Evolutionary conservation across 2,113 vertebrate species (phyloP).

Genomic region (Lampris incognitus): DNA sequence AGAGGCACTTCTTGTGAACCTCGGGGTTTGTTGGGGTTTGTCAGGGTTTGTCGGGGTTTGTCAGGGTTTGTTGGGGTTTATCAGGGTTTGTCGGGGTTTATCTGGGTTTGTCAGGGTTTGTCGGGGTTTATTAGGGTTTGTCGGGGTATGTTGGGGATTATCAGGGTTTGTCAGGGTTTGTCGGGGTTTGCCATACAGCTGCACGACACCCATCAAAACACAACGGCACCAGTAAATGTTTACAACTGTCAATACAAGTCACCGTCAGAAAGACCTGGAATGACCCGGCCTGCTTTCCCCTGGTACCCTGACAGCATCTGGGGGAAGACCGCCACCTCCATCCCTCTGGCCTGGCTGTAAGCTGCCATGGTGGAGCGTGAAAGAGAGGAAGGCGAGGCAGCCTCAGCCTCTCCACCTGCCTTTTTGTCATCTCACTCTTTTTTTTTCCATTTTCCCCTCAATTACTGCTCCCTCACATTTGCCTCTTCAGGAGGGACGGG

Average conservation of each 20-base stretch:
- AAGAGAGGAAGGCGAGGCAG: background rate
- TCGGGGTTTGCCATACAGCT: background rate
- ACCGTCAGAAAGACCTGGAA: background rate
- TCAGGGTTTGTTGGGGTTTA: too few relatives aligned
- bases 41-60: too few relatives aligned
- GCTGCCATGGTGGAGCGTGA: background rate
- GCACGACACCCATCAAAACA: slow-evolving; percentile 6
- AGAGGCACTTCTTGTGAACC: slow-evolving; percentile 29
- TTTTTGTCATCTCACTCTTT: background rate
- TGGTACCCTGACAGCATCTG: background rate
- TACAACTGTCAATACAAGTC: slow-evolving; percentile 2
- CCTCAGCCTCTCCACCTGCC: background rate
- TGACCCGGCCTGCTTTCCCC: background rate
- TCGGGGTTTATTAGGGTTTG: too few relatives aligned
- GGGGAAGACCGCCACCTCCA: background rate
- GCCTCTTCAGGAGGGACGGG: slow-evolving; percentile 34
- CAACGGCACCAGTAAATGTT: background rate
- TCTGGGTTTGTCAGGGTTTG: too few relatives aligned
- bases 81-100: too few relatives aligned
- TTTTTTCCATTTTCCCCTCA: background rate
- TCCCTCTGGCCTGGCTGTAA: background rate
- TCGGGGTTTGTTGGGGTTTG: background rate
- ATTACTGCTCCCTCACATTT: slow-evolving; percentile 10
- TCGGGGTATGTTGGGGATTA: too few relatives aligned
- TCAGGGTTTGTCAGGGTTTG: slow-evolving; percentile 33